Percentiles rank a stretch among this genome's conserved stretches.
These are phyloP conservation scores for Periphyllus acericola DNA, from an alignment of 2,888 invertebrate species.

Conservation along the genomic window DNA sequence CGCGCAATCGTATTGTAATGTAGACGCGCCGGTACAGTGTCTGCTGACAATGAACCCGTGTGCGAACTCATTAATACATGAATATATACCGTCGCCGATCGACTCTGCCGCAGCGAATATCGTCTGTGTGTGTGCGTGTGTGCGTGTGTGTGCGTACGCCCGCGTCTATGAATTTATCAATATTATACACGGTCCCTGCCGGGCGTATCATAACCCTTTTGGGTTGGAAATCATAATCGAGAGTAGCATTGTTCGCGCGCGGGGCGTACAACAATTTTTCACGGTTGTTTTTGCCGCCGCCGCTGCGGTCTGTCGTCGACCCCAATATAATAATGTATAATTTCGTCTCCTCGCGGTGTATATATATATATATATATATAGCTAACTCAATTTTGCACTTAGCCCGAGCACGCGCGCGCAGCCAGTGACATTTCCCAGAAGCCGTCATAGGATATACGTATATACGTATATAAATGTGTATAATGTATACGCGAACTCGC, in stretches of 20 bases:
- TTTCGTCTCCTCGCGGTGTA: conserved; percentile 3
- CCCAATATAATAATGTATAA: conserved; percentile 22
- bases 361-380: no score
- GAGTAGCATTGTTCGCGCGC: background rate
- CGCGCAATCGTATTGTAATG: no score
- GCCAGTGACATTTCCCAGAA: conserved; percentile 56
- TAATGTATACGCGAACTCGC: conserved; percentile 14
- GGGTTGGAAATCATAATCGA: background rate
- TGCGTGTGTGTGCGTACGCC: no score
- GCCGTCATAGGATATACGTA: conserved; percentile 16
- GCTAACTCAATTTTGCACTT: conserved; percentile 62
- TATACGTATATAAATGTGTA: background rate
- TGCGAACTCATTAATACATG: no score
- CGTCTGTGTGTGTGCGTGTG: no score
- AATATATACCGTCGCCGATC: no score
- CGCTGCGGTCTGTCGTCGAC: conserved; percentile 21
- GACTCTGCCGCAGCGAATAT: no score
- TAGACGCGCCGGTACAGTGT: no score
- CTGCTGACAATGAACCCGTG: no score
- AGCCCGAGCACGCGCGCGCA: conserved; percentile 40
- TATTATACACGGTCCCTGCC: conserved; percentile 32
- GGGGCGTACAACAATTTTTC: conserved; percentile 48
- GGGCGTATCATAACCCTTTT: conserved; percentile 24
- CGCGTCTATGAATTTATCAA: conserved; percentile 20
- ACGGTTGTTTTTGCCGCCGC: conserved; percentile 44